Base-by-base conservation (phyloP, 2,888 invertebrate genomes). In the Acleris holmiana region DNA sequence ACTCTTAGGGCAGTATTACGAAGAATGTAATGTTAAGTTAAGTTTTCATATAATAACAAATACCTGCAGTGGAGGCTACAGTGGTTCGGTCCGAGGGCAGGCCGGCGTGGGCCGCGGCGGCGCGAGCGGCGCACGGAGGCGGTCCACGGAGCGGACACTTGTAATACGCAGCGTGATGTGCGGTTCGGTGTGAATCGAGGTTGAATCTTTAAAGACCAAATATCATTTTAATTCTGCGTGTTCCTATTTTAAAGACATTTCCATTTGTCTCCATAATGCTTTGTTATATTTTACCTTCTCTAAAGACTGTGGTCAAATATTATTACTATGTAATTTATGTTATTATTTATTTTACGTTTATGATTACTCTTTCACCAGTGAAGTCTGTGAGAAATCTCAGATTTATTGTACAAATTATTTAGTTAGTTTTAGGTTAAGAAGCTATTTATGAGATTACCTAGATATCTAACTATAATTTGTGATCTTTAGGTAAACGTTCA, bases 381-480 rank as follows among this genome's bases (percentile, higher is more conserved):
- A 78, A 71, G 77, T 85, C 83, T 83, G 85, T 78, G 77, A 71
- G 71, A 73, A 77, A 79, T 82, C 83, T 86, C 88, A 84, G 86
- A 86, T 82, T 79, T 81, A 86, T 88, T 92, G 91, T 92, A 92
- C 91, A 92, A 92, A 91, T 90, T 91, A 88, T 86, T 85, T 88
- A 87, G 82, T 74, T 88, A 88, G 80, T 72, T 76, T 73, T 88
- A 88, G 82, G 66, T 76, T 88, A 90, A 78, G 79, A 80, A 78
- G 84, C 82, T 91, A 91, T 91, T 92, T 91, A 92, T 92, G 91
- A 92, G 91, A 92, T 92, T 91, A 92, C 83, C 84, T 89, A 89
- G 87, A 84, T 83, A 79, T 81, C 79, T 85, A 82, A 83, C 73
- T 87, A 82, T 89, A 88, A 88, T 88, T 89, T 89, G 91, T 91